These are phyloP conservation scores for Catamblyrhynchus diadema DNA, from an alignment of 2,797 vertebrate species.

Conservation along the genomic window DNA sequence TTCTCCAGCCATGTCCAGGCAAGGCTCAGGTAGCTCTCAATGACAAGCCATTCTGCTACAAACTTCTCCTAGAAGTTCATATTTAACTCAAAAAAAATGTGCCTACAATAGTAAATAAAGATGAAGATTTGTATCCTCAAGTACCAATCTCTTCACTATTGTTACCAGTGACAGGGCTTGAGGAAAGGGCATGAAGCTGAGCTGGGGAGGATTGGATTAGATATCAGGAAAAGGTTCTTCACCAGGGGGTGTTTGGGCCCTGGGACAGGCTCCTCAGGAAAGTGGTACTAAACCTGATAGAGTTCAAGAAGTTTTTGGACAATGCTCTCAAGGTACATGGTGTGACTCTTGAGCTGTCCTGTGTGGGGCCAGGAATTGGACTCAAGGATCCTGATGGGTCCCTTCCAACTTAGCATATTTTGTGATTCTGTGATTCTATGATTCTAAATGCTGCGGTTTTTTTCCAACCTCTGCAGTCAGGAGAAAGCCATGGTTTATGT, in stretches of 20 bases:
- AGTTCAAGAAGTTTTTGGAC: neutral
- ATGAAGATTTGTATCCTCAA: neutral
- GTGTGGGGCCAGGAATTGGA: neutral
- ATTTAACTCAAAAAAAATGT: neutral
- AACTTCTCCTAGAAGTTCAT: neutral
- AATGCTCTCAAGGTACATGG: neutral
- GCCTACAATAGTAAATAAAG: neutral
- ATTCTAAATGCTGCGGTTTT: neutral
- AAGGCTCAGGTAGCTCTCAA: neutral
- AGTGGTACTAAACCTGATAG: neutral
- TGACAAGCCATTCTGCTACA: neutral
- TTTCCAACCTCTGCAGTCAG: neutral
- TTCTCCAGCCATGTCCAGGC: neutral
- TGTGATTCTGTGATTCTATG: neutral
- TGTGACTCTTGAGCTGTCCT: neutral
- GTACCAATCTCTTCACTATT: neutral
- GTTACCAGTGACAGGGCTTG: neutral
- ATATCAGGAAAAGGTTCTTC: neutral
- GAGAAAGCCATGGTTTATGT: neutral
- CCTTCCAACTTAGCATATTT: neutral
- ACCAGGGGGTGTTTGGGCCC: neutral
- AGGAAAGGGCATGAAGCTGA: neutral
- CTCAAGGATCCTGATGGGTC: neutral
- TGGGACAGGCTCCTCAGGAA: neutral
- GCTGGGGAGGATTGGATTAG: neutral